Base-by-base conservation (phyloP, 1,140 invertebrate genomes). In the Psix sp. region DNA sequence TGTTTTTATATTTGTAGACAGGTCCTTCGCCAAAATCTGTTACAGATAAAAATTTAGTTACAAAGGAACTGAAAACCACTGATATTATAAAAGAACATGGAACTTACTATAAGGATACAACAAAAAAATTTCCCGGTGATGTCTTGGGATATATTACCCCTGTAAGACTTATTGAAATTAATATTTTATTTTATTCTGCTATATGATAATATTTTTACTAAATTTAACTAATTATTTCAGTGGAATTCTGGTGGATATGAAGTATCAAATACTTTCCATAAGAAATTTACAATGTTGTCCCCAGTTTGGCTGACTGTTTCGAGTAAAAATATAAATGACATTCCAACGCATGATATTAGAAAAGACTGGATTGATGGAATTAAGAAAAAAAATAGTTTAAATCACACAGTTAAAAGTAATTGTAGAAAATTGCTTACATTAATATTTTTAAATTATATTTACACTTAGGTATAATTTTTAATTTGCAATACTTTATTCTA, bases 221-320 rank as follows among this genome's bases (percentile, higher is more conserved):
- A 29, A 7, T 29, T 29, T 7, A 3, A 29, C n/a, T 29, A 46
- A 42, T 77, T 46, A 76, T 90, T 91, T 75, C 78, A 98, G 96
- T 99, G 97, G 97, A 98, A 98, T 84, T 92, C 89, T 60, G 94
- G 95, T 89, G 97, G 97, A 0, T 97, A 98, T 88, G 94, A 98
- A 88, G 90, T 98, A 29, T 94, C 96, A 0, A 98, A 98, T 87
- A 91, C 89, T 39, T 98, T 97, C 89, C 92, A 92, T 29, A 90
- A 91, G 21, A 99, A 98, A 85, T 96, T 98, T 77, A 93, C 93
- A 42, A 93, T 94, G 73, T 90, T 98, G 2, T 97, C 96, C 9
- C 97, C 97, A 2, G 96, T 98, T 0, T 99, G 97, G 97, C 88
- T 99, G 5, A 94, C 90, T 77, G 82, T 90, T 31, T 91, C 88